Evolutionary conservation across 2,888 invertebrate species (phyloP).

Genomic region (Drosophila eohydei): DNA sequence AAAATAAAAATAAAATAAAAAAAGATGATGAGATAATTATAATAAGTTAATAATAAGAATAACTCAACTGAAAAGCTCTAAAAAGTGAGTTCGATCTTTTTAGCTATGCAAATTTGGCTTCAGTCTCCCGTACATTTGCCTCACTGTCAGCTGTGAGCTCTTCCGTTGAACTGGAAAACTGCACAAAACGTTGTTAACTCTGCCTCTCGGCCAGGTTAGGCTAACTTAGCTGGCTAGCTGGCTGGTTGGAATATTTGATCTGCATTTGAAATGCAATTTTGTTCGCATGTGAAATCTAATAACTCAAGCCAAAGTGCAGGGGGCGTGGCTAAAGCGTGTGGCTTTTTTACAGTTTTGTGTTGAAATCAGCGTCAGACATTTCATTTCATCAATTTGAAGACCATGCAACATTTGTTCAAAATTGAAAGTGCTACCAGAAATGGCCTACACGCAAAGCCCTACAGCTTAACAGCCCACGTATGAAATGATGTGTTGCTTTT

Average conservation of each 20-base stretch:
- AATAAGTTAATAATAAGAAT: background rate
- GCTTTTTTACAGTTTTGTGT: constrained; percentile 27
- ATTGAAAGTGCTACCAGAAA: constrained; percentile 60
- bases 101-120: background rate
- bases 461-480: constrained; percentile 46
- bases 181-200: constrained; percentile 30
- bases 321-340: constrained; percentile 5
- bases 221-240: background rate
- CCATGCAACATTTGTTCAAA: constrained; percentile 8
- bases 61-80: background rate
- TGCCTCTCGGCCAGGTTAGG: background rate
- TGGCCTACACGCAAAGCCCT: constrained; percentile 39
- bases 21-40: background rate
- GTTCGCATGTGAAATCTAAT: constrained; percentile 38
- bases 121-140: background rate
- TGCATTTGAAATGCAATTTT: constrained; percentile 54
- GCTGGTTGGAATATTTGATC: constrained; percentile 39
- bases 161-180: constrained; percentile 21
- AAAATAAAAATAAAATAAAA: no score
- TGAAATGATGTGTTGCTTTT: constrained; percentile 47
- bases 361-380: constrained; percentile 31
- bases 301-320: constrained; percentile 37
- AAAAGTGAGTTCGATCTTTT: background rate
- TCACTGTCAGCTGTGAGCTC: constrained; percentile 21
- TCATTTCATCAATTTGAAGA: constrained; percentile 22